Percentiles rank a stretch among this genome's conserved stretches.
Evolutionary conservation across 2,797 vertebrate genomes (phyloP).

Genomic region (Moxostoma hubbsi): DNA sequence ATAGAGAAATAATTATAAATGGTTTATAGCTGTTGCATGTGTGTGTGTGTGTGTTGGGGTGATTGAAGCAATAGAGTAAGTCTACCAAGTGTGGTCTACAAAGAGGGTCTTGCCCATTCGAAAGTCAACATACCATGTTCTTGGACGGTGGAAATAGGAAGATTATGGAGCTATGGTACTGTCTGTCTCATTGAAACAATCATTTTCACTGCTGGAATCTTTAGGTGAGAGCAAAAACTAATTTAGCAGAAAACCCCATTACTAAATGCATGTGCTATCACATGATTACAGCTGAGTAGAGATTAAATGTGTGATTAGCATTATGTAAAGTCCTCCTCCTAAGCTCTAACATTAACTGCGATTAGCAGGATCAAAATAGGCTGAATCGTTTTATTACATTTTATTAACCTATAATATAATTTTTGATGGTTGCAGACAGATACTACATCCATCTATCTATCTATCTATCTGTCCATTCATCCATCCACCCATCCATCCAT

Average conservation of each 20-base stretch:
- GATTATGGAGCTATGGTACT: background rate
- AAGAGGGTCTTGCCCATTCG: background rate
- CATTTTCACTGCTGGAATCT: background rate
- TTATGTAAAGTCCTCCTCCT: background rate
- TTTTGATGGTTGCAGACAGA: background rate
- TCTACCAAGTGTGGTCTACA: background rate
- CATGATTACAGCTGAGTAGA: background rate
- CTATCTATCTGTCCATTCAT: too few species aligned
- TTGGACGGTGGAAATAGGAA: background rate
- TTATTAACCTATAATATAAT: background rate
- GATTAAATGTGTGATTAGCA: background rate
- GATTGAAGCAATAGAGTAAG: background rate
- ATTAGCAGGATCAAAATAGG: constrained; percentile 5
- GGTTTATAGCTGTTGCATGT: background rate
- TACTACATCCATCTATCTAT: too few species aligned
- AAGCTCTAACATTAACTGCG: background rate
- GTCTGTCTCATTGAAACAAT: background rate
- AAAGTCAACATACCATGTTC: background rate
- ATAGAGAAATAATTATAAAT: background rate
- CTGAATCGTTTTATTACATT: background rate
- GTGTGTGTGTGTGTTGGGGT: background rate
- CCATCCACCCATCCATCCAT: too few species aligned
- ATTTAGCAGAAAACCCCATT: background rate
- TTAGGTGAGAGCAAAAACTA: too few species aligned
- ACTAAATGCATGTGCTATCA: background rate